phyloP scores from a whole-genome alignment of 37 sponge, comb jelly and placozoan genomes.

The Cliona cf. orientalis region DNA sequence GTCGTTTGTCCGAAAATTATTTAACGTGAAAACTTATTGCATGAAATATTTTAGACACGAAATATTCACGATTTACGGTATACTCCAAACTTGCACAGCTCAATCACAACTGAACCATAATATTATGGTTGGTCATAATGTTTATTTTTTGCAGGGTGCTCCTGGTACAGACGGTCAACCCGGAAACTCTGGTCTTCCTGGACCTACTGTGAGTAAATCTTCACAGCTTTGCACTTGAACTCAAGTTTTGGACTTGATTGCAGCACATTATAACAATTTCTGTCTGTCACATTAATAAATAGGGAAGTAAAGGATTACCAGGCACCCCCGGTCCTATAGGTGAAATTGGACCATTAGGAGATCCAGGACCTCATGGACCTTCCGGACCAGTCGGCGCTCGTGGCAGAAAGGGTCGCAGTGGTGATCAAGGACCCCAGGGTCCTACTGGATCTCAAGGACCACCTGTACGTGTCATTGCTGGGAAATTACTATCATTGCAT shows the following conservation, averaged over 20 bases:
- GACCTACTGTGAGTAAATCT: slow-evolving; percentile 52
- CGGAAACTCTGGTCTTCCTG: slow-evolving; percentile 59
- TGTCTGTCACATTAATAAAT: background rate
- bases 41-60: too few relatives aligned
- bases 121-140: background rate
- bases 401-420: background rate
- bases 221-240: too few relatives aligned
- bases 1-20: too few relatives aligned
- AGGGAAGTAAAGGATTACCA: slow-evolving; percentile 47
- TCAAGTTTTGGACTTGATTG: too few relatives aligned
- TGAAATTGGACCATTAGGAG: slow-evolving; percentile 7
- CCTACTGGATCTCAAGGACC: slow-evolving; percentile 15
- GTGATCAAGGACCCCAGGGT: slow-evolving; percentile 18
- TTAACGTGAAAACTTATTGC: too few relatives aligned
- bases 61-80: too few relatives aligned
- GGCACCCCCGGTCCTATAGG: slow-evolving; percentile 31
- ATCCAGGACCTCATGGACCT: slow-evolving; percentile 38
- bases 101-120: too few relatives aligned
- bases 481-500: background rate
- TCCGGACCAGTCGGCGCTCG: slow-evolving; percentile 44
- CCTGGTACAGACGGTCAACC: slow-evolving; percentile 61
- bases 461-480: background rate
- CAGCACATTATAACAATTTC: too few relatives aligned
- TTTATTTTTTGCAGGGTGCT: slow-evolving; percentile 45
- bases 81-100: too few relatives aligned